Conservation (phyloP, 2,888 invertebrate genomes). For the Thecocarcelia acutangulata region DNA sequence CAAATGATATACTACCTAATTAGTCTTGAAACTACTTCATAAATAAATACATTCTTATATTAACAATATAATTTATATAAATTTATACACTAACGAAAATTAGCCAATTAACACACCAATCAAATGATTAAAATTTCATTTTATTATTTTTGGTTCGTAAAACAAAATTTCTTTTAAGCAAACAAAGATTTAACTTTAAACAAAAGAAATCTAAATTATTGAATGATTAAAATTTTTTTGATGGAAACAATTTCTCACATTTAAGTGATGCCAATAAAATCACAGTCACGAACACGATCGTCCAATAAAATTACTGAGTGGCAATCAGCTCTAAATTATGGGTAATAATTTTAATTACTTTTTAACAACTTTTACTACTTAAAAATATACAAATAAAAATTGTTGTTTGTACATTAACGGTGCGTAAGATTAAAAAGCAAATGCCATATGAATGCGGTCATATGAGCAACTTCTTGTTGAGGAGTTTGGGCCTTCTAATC, state of each 20-base stretch:
- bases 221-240: constrained; percentile 1
- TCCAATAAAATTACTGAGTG: constrained; percentile 2
- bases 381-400: constrained; percentile 13
- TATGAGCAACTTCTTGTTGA: too few species aligned
- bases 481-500: too few species aligned
- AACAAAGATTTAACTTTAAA: background rate
- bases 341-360: constrained; percentile 39
- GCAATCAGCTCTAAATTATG: constrained; percentile 1
- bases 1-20: too few species aligned
- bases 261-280: constrained; percentile 31
- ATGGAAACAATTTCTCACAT: constrained; percentile 1
- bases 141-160: constrained; percentile 2
- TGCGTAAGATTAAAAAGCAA: too few species aligned
- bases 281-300: constrained; percentile 29
- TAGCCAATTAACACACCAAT: constrained; percentile 44
- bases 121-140: constrained; percentile 16
- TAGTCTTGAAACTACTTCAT: too few species aligned
- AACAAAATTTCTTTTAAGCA: background rate
- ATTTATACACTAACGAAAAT: constrained; percentile 24
- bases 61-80: constrained; percentile 5
- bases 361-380: constrained; percentile 25
- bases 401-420: constrained; percentile 1
- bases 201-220: background rate
- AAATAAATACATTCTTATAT: background rate
- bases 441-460: too few species aligned